Evolutionary conservation across 2,113 vertebrate genomes (phyloP), one percentile per base, ranked within the genome.

Genomic region (Opisthocomus hoazin): DNA sequence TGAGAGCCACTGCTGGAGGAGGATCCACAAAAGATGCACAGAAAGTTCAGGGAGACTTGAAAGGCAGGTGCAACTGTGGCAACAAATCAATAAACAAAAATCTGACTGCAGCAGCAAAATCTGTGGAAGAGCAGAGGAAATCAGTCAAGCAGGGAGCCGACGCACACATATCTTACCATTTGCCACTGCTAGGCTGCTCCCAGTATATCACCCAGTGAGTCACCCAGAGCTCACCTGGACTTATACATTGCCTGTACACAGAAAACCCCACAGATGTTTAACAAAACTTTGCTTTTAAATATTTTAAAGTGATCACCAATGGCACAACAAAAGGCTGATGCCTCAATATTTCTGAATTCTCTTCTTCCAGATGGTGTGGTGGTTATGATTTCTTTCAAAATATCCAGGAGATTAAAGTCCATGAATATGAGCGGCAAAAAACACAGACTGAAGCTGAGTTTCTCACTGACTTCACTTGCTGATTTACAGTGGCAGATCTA

Each of bases 91-190:
- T 56, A 60, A 81, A 71, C 9, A 78, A 65, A 90, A 83, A 70
- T 32, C 17, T 69, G 45, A 53, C 66, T 85, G 45, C 63, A 85
- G 57, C 26, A 87, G 66, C 39, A 88, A 88, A 60, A 57, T 88
- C 37, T 36, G 26, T 32, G 2, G 0, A 95, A 60, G 2, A 64
- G 26, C 29, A 63, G 54, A 58, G 30, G 37, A 68, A 83, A 74
- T 48, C 19, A 29, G 5, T 23, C 22, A 50, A 56, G 43, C 46
- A 51, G 17, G 21, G 15, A 56, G 10, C 88, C 92, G 34, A 69
- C 0, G 0, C 10, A 24, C 45, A 10, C 3, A 3, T 11, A 19
- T n/a, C 12, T 60, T 51, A 54, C 16, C 7, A 68, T 27, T 43
- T 30, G 10, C 18, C 46, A 70, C 36, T 41, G n/a, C 37, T 61